phyloP scores from a whole-genome alignment of 2,113 vertebrate species.

The Prinia subflava region DNA sequence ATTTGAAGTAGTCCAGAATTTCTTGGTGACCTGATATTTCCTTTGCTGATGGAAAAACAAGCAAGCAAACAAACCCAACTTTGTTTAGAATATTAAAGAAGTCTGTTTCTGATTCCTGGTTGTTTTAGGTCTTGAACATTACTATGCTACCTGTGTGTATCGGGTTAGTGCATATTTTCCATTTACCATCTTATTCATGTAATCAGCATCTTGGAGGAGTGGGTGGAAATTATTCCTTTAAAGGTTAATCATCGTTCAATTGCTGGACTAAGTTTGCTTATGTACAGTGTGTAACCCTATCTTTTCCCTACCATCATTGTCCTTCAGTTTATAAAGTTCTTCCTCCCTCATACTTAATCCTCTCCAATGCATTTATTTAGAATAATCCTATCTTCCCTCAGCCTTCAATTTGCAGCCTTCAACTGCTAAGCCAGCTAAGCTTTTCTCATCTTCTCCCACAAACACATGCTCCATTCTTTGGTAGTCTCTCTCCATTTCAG shows the following conservation, averaged over 20 bases:
- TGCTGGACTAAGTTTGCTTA: neutral
- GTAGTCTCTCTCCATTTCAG: neutral
- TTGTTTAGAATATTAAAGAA: neutral
- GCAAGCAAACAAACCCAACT: too few relatives aligned
- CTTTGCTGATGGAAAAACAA: neutral
- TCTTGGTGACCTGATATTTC: neutral
- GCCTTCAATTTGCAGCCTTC: slow-evolving; percentile 1
- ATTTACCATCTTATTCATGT: neutral
- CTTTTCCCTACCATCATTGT: neutral
- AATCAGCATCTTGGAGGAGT: neutral
- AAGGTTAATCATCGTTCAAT: neutral
- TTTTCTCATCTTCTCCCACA: neutral
- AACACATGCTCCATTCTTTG: neutral
- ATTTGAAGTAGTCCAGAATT: neutral
- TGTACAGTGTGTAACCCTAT: neutral
- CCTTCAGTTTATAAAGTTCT: neutral
- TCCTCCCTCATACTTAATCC: slow-evolving; percentile 16
- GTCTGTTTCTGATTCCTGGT: neutral
- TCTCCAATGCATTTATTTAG: slow-evolving; percentile 3
- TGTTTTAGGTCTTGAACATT: neutral
- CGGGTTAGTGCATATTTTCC: neutral
- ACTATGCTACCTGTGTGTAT: neutral
- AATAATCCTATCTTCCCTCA: slow-evolving; percentile 28
- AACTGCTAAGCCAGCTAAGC: slow-evolving; percentile 32
- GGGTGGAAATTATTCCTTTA: neutral